Evolutionary conservation across 2,797 vertebrate genomes (phyloP).

Genomic region (Aeoliscus strigatus): DNA sequence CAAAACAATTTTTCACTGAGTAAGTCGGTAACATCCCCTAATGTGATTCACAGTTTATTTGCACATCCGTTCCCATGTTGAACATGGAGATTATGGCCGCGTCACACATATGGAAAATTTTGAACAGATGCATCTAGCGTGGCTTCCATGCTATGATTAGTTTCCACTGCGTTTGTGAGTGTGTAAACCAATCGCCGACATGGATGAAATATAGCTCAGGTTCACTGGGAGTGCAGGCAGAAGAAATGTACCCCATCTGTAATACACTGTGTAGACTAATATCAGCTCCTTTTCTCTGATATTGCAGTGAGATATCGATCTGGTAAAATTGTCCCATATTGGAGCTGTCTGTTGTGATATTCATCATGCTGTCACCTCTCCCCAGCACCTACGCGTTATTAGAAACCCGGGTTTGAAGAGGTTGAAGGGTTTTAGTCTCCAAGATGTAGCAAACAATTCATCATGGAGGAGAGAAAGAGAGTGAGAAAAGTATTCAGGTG

Average conservation of each 20-base stretch:
- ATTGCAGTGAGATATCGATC: constrained; percentile 99
- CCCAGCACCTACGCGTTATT: constrained; percentile 95
- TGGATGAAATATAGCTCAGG: constrained; percentile 92
- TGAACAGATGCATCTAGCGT: constrained; percentile 80
- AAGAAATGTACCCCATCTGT: constrained; percentile 99
- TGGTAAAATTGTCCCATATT: constrained; percentile 99
- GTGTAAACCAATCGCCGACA: constrained; percentile 82
- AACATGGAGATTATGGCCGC: constrained; percentile 51
- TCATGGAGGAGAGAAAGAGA: constrained; percentile 66
- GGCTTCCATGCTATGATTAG: constrained; percentile 81
- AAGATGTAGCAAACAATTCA: constrained; percentile 97
- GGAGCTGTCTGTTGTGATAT: constrained; percentile 99
- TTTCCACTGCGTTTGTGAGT: constrained; percentile 80
- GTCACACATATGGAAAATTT: constrained; percentile 72
- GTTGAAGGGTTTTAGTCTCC: constrained; percentile 95
- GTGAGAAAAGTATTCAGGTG: constrained; percentile 71
- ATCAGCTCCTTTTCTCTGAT: constrained; percentile 99
- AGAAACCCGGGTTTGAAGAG: constrained; percentile 96
- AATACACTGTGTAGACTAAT: constrained; percentile 99
- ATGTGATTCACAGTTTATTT: constrained; percentile 71
- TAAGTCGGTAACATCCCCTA: constrained; percentile 60
- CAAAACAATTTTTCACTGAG: too few relatives aligned
- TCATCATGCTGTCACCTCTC: constrained; percentile 98
- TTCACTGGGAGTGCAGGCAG: constrained; percentile 92
- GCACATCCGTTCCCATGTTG: constrained; percentile 62